These are phyloP conservation scores for Invenusta paracnida DNA, from an alignment of 2,888 invertebrate species.

Conservation along the genomic window DNA sequence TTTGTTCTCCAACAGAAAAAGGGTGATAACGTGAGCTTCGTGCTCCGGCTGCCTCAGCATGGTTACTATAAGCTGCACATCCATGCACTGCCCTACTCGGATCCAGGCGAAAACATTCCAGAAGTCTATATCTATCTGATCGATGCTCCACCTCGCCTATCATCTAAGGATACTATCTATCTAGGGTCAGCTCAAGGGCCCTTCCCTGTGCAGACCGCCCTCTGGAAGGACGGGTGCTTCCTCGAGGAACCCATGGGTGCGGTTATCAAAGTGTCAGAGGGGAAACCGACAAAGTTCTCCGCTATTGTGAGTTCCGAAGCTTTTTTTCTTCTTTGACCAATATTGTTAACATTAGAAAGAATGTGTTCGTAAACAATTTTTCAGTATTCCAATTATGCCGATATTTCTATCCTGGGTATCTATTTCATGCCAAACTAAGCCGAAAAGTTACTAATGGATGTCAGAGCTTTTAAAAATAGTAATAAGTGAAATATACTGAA, in stretches of 20 bases:
- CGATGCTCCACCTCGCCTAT: constrained; percentile 28
- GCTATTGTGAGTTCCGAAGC: constrained; percentile 10
- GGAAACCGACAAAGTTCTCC: background rate
- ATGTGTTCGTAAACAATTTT: no score
- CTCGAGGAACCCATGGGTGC: constrained; percentile 23
- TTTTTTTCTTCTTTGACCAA: no score
- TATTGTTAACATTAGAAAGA: no score
- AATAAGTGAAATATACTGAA: no score
- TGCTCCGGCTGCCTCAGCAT: constrained; percentile 17
- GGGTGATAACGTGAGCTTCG: background rate
- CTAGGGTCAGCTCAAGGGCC: background rate
- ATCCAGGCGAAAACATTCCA: constrained; percentile 35
- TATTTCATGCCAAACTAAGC: no score
- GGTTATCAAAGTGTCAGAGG: background rate
- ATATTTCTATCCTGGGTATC: no score
- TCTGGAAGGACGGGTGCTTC: constrained; percentile 26
- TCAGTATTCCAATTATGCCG: no score
- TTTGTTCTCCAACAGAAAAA: constrained; percentile 34
- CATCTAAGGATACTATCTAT: constrained; percentile 11
- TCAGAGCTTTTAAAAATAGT: no score
- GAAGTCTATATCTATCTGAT: constrained; percentile 35
- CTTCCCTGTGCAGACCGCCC: constrained; percentile 8
- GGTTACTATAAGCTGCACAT: constrained; percentile 38
- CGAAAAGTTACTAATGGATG: no score
- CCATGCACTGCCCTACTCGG: constrained; percentile 22